Base-by-base conservation (phyloP, 2,797 vertebrate genomes). In the Tenualosa ilisha region DNA sequence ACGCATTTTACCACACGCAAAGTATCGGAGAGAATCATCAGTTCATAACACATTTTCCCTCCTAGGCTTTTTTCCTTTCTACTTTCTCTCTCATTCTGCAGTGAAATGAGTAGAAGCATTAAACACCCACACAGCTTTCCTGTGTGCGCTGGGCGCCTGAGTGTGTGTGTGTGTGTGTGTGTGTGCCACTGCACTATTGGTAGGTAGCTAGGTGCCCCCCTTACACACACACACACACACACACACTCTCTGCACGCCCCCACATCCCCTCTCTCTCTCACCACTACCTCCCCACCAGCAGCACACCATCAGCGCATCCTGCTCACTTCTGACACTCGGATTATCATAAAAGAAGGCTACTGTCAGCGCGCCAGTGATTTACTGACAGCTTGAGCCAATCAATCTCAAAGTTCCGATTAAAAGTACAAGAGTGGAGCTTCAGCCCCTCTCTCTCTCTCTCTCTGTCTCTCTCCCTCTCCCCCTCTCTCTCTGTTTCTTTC, bases 381-480 rank as follows among this genome's bases (percentile, higher is more conserved):
- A 95, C 91, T 88, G 91, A 88, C 88, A 89, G 89, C 90, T 88
- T 86, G 82, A 92, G 87, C 91, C 92, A 89, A 95, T 94, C 95
- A 91, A 92, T 95, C 94, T 92, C 85, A 91, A 93, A 94, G 91
- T 94, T 93, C 89, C 91, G 94, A 95, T 94, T 91, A 94, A 92
- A 93, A 93, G 91, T 91, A 94, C 91, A 93, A 88, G 91, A 89
- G 88, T 84, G 56, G 7, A 82, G 85, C 84, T 83, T 50, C 82
- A 86, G 49, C 83, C 59, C 83, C 24, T 85, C 82, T 84, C 72
- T 85, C 82, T 72, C 81, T 20, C 86, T 90, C 79, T 85, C 88
- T 86, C 87, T 89, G 85, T 90, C 87, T 89, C 88, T 63, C 53
- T 84, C 50, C 72, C 83, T 83, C 79, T 84, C 59, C 85, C 72